Percentiles rank a stretch among this genome's conserved stretches.
phyloP scores from a whole-genome alignment of 1,140 invertebrate genomes.

The Macrobrachium rosenbergii region DNA sequence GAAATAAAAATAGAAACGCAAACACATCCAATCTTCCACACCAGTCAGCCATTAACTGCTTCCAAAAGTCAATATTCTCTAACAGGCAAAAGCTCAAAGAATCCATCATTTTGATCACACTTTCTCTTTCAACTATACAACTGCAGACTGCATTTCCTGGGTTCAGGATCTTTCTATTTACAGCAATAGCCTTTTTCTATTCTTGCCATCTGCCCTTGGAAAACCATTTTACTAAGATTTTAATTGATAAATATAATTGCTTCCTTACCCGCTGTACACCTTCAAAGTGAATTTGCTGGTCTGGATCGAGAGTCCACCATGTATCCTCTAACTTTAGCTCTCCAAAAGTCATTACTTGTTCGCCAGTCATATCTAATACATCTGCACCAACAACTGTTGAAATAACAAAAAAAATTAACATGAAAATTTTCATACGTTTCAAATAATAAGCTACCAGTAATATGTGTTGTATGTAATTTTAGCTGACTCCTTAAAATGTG shows the following conservation, averaged over 20 bases:
- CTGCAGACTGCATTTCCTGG: too few relatives aligned
- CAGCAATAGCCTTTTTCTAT: too few relatives aligned
- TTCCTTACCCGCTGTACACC: conserved; percentile 46
- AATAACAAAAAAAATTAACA: conserved; percentile 47
- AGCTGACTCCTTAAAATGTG: too few relatives aligned
- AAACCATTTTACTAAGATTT: background rate
- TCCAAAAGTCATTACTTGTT: conserved; percentile 88
- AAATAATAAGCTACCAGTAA: background rate
- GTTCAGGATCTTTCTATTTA: too few relatives aligned
- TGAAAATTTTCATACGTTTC: background rate
- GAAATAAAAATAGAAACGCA: too few relatives aligned
- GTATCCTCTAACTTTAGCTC: conserved; percentile 86
- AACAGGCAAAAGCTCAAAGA: too few relatives aligned
- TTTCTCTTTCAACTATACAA: too few relatives aligned
- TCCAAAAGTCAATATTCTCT: too few relatives aligned
- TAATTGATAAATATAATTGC: background rate
- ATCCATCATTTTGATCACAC: background rate
- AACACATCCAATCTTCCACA: too few relatives aligned
- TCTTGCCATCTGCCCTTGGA: too few relatives aligned
- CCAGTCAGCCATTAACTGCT: too few relatives aligned
- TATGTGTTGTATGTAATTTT: too few relatives aligned
- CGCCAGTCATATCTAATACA: conserved; percentile 92
- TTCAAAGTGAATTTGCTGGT: conserved; percentile 77
- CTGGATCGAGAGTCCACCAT: conserved; percentile 87
- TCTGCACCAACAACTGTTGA: conserved; percentile 86